These are phyloP conservation scores for Sphaerodactylus townsendi DNA, from an alignment of 2,113 vertebrate species.

Conservation along the genomic window DNA sequence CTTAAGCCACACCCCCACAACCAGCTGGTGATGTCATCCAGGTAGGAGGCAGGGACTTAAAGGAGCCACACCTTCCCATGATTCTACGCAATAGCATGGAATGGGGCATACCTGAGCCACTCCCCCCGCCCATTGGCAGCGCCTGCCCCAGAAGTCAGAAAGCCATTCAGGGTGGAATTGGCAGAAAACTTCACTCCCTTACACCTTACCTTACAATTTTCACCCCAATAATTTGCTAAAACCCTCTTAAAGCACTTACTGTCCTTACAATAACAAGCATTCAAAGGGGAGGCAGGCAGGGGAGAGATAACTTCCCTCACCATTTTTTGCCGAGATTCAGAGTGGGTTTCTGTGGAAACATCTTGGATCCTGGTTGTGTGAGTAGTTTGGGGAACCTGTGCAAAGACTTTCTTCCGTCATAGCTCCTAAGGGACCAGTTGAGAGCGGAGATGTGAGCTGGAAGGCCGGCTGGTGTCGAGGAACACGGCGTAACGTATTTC, in stretches of 20 bases:
- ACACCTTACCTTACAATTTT: neutral
- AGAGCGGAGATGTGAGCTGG: neutral
- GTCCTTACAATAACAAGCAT: neutral
- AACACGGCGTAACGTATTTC: neutral
- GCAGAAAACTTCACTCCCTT: neutral
- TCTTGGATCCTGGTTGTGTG: neutral
- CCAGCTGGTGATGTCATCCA: neutral
- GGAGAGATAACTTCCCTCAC: neutral
- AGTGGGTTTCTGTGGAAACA: neutral
- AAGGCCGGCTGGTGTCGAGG: neutral
- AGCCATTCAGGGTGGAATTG: neutral
- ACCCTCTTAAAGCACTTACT: neutral
- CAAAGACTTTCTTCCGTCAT: neutral
- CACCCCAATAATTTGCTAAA: neutral
- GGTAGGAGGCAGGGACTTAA: neutral
- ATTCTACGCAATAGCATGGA: neutral
- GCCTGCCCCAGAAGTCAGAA: neutral
- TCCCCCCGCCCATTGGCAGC: neutral
- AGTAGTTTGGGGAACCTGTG: neutral
- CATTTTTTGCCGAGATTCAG: neutral
- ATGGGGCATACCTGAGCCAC: neutral
- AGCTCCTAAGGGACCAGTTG: neutral
- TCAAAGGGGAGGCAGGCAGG: neutral
- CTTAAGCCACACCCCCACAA: slow-evolving; percentile 10
- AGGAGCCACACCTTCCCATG: neutral